Base-by-base conservation (phyloP, 1,140 invertebrate genomes). In the Calephelis virginiensis region DNA sequence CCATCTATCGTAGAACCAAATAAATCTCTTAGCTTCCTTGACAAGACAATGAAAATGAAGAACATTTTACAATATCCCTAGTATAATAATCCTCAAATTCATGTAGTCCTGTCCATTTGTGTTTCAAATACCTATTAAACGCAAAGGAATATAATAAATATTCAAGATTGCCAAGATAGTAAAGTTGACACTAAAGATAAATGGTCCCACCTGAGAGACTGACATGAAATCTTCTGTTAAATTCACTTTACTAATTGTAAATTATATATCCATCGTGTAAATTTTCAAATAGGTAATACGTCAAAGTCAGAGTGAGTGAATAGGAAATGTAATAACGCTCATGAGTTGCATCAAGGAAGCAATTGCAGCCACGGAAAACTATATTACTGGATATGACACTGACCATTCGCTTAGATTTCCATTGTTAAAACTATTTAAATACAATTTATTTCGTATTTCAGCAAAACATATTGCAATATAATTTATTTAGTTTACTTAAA, bases 201-300 rank as follows among this genome's bases (percentile, higher is more conserved):
- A 56, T 56, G 53, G 53, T 56, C 53, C 37, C 28, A 28, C 53
- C 13, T 17, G 8, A 53, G 53, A 28, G 53, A 11, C 53, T 28
- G 53, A 56, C 53, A 56, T 37, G 53, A 56, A 56, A 56, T 56
- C 53, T 28, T 17, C 53, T 56, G 53, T 56, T 56, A 17, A 56
- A 56, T 56, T 56, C 53, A 56, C 28, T 56, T 56, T 56, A 28
- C 53, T 56, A 56, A 56, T 56, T 56, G 53, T 56, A 56, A 38
- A 56, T 56, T 56, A 56, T 56, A 56, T 28, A 56, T 56, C 53
- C 53, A 56, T 56, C 14, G 53, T 56, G 53, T 56, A 56, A 56
- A 56, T 56, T 56, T 56, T 56, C 28, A 56, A 64, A 67, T 70
- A 75, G 68, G 61, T 47, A 63, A 63, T 63, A 63, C 61, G 61